Evolutionary conservation across 1,140 invertebrate species (phyloP).

Genomic region (Bombus cullumanus): DNA sequence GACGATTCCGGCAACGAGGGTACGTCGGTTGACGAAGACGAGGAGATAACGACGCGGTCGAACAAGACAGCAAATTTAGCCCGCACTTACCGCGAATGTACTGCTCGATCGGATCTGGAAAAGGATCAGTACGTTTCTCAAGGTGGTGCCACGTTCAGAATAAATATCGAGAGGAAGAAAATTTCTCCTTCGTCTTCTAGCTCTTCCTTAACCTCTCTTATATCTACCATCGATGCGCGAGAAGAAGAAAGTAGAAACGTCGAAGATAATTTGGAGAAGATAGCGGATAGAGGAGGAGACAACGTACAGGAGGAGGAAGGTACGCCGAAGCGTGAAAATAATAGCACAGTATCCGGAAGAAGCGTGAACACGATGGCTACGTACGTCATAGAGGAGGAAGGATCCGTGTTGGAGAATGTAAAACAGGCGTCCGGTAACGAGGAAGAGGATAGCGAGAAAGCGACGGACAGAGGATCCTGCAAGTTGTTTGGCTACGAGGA

Average conservation of each 20-base stretch:
- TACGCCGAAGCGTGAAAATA: background rate
- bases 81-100: background rate
- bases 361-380: conserved; percentile 19
- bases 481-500: background rate
- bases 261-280: background rate
- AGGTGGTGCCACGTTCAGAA: conserved; percentile 10
- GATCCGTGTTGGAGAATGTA: background rate
- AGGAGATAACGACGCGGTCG: background rate
- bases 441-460: background rate
- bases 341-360: conserved; percentile 14
- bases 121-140: background rate
- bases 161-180: background rate
- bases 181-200: too few species aligned
- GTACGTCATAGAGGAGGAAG: conserved; percentile 23
- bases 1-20: background rate
- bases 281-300: too few species aligned
- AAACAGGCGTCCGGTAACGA: background rate
- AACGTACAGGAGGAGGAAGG: too few species aligned
- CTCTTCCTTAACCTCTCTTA: too few species aligned
- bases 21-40: background rate
- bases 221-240: too few species aligned
- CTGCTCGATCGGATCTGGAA: background rate
- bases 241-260: background rate
- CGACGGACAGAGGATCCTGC: background rate
- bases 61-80: background rate